Evolutionary conservation across 2,888 invertebrate genomes (phyloP), one percentile per base, ranked within the genome.

Genomic region (Ochlodes sylvanus): DNA sequence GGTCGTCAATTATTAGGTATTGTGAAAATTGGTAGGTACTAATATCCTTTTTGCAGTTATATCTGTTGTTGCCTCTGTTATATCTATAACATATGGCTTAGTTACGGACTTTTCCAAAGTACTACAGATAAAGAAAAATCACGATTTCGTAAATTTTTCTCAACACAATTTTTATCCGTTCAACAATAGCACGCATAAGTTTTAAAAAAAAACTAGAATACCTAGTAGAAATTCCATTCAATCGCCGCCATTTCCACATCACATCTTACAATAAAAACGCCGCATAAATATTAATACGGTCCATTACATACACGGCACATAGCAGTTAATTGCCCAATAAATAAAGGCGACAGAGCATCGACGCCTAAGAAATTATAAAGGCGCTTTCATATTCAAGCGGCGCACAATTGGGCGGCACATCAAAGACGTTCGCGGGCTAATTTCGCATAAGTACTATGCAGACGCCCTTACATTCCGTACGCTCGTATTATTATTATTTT

Each of bases 391-490:
- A 86, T 85, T 82, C 79, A 83, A 81, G 82, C 77, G 77, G 76
- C 76, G 77, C 79, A 89, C 89, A 90, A 91, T 90, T 88, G 88
- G 86, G 79, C 86, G 88, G 89, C 83, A 88, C 87, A 89, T 92
- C 92, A 93, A 93, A 92, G 91, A 79, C 73, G 82, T 79, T 83
- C 85, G 81, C 83, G 80, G 86, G 91, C 92, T 92, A 93, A 93
- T 93, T 92, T 92, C 87, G 89, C 86, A 88, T 89, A 92, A 91
- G 91, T 87, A 89, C 90, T 84, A 80, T 82, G 82, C 83, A 84
- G 81, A 87, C 87, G 87, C 88, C 89, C 90, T 91, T 90, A 88
- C 84, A 83, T 85, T 81, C 80, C 83, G 74, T 77, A 71, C 75
- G 74, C 78, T 78, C 79, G 79, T 80, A 80, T 92, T 91, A 80